Percentiles rank a stretch among this genome's conserved stretches.
These are phyloP conservation scores for Coptotermes formosanus DNA, from an alignment of 1,140 invertebrate species.

Conservation along the genomic window DNA sequence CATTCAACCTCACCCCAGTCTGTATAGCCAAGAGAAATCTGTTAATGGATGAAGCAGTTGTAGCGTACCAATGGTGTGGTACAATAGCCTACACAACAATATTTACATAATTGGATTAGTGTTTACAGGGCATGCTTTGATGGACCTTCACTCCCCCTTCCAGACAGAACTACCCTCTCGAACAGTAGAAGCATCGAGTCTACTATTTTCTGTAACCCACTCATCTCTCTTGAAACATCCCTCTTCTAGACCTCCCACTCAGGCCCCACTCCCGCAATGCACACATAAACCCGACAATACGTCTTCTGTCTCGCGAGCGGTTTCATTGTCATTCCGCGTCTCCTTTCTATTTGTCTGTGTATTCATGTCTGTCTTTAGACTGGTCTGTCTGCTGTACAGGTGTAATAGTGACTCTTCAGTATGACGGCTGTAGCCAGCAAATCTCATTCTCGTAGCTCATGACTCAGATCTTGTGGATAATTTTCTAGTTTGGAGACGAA, in stretches of 20 bases:
- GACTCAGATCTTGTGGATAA: no score
- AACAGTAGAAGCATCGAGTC: not conserved
- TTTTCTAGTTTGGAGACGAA: no score
- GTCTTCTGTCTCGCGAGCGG: not conserved
- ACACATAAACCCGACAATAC: not conserved
- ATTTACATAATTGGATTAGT: constrained; percentile 19
- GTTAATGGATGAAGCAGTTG: constrained; percentile 3
- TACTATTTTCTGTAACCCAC: not conserved
- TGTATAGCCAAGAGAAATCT: constrained; percentile 18
- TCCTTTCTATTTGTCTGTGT: not conserved
- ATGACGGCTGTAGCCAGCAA: no score
- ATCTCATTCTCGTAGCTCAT: no score
- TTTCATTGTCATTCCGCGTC: not conserved
- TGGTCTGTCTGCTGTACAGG: not conserved
- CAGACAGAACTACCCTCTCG: not conserved
- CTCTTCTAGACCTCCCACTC: not conserved
- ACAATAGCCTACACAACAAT: constrained; percentile 13
- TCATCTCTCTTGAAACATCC: not conserved
- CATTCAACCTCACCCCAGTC: not conserved
- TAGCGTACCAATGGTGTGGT: not conserved
- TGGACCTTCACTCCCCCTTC: not conserved
- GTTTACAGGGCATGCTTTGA: constrained; percentile 15
- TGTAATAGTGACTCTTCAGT: not conserved
- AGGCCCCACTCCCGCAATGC: not conserved
- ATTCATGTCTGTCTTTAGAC: not conserved